phyloP scores from a whole-genome alignment of 2,888 invertebrate species.

The Drosophila anomalata region DNA sequence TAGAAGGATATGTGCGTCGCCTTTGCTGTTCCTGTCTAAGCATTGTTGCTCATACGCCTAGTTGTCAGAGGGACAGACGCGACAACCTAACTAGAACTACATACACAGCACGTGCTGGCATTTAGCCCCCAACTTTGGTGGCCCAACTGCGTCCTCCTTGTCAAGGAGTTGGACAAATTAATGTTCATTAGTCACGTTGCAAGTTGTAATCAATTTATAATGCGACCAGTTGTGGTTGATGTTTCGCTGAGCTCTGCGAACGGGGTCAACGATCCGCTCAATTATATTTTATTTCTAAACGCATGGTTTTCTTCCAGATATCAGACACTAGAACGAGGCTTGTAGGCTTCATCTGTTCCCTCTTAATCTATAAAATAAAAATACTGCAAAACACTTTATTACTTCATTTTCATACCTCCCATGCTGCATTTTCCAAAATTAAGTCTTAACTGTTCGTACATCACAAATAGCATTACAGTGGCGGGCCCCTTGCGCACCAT shows the following conservation, averaged over 20 bases:
- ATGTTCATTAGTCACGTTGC: constrained; percentile 73
- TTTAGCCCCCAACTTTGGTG: constrained; percentile 52
- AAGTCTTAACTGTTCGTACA: constrained; percentile 56
- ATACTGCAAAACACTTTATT: background rate
- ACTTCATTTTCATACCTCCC: background rate
- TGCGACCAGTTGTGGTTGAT: constrained; percentile 68
- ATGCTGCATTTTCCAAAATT: constrained; percentile 31
- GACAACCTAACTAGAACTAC: constrained; percentile 33
- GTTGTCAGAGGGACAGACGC: constrained; percentile 49
- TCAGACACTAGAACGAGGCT: no score
- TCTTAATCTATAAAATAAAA: background rate
- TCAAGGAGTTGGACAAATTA: constrained; percentile 68
- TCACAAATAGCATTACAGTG: constrained; percentile 44
- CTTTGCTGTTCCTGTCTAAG: constrained; percentile 12
- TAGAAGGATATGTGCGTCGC: constrained; percentile 19
- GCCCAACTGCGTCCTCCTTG: constrained; percentile 43
- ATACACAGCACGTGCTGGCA: constrained; percentile 52
- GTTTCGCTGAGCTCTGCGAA: constrained; percentile 27
- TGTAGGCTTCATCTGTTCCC: no score
- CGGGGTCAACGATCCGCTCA: constrained; percentile 25
- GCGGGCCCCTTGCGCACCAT: constrained; percentile 47
- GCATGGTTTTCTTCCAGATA: background rate
- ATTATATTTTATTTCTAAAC: background rate
- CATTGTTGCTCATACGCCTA: constrained; percentile 48
- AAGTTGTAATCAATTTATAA: constrained; percentile 69